phyloP scores from a whole-genome alignment of 2,113 vertebrate species.

The Malurus alboscapulatus region DNA sequence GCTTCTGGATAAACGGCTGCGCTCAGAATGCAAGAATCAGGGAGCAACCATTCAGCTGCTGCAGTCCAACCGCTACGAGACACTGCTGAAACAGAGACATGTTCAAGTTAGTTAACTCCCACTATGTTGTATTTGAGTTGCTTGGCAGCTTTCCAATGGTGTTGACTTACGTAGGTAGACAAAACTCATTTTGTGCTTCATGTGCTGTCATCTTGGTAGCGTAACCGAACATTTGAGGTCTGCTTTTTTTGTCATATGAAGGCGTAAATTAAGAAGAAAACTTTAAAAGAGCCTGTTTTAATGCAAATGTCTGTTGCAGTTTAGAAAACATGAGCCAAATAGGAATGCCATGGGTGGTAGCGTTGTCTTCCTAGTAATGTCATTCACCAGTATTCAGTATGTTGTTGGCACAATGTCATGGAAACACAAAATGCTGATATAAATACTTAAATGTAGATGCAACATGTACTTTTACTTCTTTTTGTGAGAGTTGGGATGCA shows the following conservation, averaged over 20 bases:
- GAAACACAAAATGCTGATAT: neutral
- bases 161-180: neutral
- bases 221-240: neutral
- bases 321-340: neutral
- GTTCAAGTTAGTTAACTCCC: constrained; percentile 80
- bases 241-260: neutral
- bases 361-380: neutral
- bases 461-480: neutral
- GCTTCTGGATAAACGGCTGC: constrained; percentile 85
- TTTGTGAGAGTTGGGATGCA: neutral
- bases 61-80: constrained; percentile 84
- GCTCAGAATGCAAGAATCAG: constrained; percentile 88
- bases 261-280: neutral
- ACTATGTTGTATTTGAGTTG: neutral
- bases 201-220: neutral
- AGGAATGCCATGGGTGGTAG: neutral
- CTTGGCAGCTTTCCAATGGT: neutral
- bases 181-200: neutral
- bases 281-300: neutral
- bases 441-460: neutral
- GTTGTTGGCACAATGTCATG: neutral
- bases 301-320: neutral
- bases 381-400: neutral
- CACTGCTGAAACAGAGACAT: constrained; percentile 85
- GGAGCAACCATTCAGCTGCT: constrained; percentile 82